phyloP scores from a whole-genome alignment of 2,797 vertebrate species.

The Alfaro cultratus region DNA sequence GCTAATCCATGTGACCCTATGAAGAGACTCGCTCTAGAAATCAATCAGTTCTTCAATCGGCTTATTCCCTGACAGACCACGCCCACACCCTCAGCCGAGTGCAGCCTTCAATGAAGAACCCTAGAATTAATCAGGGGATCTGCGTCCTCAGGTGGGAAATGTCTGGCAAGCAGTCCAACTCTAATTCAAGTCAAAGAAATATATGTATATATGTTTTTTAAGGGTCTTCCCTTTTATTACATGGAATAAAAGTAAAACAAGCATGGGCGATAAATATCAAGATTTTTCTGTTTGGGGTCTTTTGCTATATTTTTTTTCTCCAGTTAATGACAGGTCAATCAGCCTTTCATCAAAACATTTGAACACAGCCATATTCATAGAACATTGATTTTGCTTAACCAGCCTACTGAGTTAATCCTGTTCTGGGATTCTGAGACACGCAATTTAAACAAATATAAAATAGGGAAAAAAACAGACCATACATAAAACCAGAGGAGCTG shows the following conservation, averaged over 20 bases:
- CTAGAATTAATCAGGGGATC: conserved; percentile 38
- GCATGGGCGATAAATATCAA: background rate
- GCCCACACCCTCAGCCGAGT: conserved; percentile 23
- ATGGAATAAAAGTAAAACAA: background rate
- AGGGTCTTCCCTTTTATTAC: background rate
- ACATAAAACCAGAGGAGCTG: background rate
- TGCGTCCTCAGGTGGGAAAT: conserved; percentile 22
- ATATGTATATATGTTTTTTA: background rate
- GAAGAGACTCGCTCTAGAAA: conserved; percentile 39
- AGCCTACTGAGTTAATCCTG: background rate
- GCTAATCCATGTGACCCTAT: conserved; percentile 35
- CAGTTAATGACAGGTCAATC: conserved; percentile 53
- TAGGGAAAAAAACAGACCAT: background rate
- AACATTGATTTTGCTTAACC: conserved; percentile 32
- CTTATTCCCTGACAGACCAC: conserved; percentile 21
- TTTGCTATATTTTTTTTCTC: conserved; percentile 30
- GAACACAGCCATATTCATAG: conserved; percentile 21
- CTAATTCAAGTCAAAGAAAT: conserved; percentile 5
- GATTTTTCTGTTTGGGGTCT: conserved; percentile 13
- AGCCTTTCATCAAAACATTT: conserved; percentile 44
- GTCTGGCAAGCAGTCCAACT: conserved; percentile 20
- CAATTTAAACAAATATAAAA: background rate
- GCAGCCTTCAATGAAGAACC: conserved; percentile 4
- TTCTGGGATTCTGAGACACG: background rate
- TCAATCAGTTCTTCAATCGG: conserved; percentile 51